Evolutionary conservation across 2,113 vertebrate species (phyloP).

Genomic region (Ailurus styani): DNA sequence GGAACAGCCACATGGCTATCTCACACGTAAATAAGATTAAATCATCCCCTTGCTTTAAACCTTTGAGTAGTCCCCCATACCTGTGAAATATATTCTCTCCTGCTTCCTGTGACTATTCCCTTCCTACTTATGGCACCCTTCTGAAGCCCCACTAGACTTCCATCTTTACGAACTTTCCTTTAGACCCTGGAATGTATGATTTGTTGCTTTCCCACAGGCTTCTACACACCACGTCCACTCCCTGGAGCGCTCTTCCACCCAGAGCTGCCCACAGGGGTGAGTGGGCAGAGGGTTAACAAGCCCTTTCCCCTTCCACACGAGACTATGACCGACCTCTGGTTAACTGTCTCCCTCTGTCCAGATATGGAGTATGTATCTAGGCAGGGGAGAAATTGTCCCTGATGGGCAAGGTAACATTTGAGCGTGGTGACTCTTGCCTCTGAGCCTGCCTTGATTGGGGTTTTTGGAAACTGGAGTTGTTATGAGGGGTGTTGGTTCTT

Average conservation of each 20-base stretch:
- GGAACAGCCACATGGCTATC: background rate
- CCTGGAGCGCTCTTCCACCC: background rate
- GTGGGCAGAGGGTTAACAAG: background rate
- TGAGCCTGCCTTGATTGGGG: background rate
- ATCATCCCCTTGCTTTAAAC: background rate
- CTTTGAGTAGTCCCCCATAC: background rate
- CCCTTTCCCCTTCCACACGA: background rate
- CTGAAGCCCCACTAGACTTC: background rate
- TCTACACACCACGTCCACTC: background rate
- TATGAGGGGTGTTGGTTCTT: background rate
- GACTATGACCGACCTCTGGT: background rate
- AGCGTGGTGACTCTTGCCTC: background rate
- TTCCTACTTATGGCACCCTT: background rate
- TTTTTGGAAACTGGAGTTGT: background rate
- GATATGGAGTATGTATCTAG: background rate
- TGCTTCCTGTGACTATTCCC: background rate
- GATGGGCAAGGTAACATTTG: background rate
- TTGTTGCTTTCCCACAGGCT: background rate
- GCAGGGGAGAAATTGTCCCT: background rate
- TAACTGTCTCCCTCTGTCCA: background rate
- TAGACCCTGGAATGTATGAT: background rate
- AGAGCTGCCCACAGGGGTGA: background rate
- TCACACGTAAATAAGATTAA: background rate
- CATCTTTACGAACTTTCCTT: background rate
- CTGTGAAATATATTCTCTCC: background rate